Evolutionary conservation across 2,113 vertebrate species (phyloP), one percentile per base, ranked within the genome.

Genomic region (Pongo pygmaeus): DNA sequence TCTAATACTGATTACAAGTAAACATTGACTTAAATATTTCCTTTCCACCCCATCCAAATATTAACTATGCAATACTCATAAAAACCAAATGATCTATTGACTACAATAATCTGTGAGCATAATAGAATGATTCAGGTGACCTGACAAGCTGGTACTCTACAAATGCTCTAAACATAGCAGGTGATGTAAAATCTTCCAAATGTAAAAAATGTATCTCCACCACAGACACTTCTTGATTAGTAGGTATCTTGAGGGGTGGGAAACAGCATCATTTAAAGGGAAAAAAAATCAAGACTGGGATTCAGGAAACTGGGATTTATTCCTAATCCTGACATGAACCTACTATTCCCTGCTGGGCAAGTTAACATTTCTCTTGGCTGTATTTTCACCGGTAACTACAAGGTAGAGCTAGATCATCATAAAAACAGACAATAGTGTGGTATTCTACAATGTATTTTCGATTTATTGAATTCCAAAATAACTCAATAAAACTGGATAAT

Each of bases 11-110:
- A n/a, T 27, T 52, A 40, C 23, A 90, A 77, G 64, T 4, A 84
- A 92, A 38, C 23, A 77, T 30, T 92, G 1, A 57, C 32, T 88
- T 89, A 57, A 96, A 78, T 89, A 95, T 90, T 92, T 94, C 30
- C 35, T 96, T 69, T n/a, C 18, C 17, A 46, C 10, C 5, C 14
- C 18, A 85, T 23, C 4, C 5, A 89, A 22, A 57, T 89, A 87
- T 93, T 87, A 96, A 93, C 25, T 93, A 25, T 81, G 57, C 52
- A 80, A 85, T 1, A 3, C 3, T 11, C 20, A 80, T 52, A 59
- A 32, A 84, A 85, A 61, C 13, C 38, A 83, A 81, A 80, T 69
- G 46, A 72, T 40, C 70, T 50, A 77, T 8, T 72, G 57, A 80
- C 23, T 59, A 69, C 50, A 75, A n/a, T 38, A 70, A 74, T 52